Percentiles rank a stretch among this genome's conserved stretches.
These are phyloP conservation scores for Alloplasta piceator DNA, from an alignment of 2,888 invertebrate species.

Conservation along the genomic window DNA sequence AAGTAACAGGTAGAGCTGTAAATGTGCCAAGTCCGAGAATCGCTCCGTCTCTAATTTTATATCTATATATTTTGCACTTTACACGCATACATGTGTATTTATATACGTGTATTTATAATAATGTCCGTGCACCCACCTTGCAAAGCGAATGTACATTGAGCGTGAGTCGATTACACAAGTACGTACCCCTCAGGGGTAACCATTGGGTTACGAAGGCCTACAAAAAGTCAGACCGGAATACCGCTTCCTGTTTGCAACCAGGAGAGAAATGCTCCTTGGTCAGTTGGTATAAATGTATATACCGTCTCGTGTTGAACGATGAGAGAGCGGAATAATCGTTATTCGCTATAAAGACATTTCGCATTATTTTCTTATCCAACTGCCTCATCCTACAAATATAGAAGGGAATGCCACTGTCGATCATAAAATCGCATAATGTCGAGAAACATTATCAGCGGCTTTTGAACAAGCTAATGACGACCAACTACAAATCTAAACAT, in stretches of 20 bases:
- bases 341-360: slow-evolving; percentile 6
- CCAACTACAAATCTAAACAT: too few species aligned
- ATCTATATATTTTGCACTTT: neutral
- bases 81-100: neutral
- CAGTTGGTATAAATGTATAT: neutral
- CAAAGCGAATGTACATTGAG: slow-evolving; percentile 46
- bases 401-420: neutral
- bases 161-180: slow-evolving; percentile 64
- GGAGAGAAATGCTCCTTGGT: slow-evolving; percentile 4
- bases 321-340: slow-evolving; percentile 5
- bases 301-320: neutral
- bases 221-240: slow-evolving; percentile 69
- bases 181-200: slow-evolving; percentile 5
- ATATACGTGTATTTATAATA: slow-evolving; percentile 11
- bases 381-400: neutral
- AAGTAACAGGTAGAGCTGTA: neutral
- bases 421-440: neutral
- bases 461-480: too few species aligned
- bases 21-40: slow-evolving; percentile 6
- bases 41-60: neutral
- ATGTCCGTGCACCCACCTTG: slow-evolving; percentile 50
- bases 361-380: slow-evolving; percentile 2
- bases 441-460: too few species aligned
- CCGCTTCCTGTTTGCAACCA: slow-evolving; percentile 63
- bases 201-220: slow-evolving; percentile 31